Evolutionary conservation across 2,113 vertebrate species (phyloP).

Genomic region (Vireo altiloquus): DNA sequence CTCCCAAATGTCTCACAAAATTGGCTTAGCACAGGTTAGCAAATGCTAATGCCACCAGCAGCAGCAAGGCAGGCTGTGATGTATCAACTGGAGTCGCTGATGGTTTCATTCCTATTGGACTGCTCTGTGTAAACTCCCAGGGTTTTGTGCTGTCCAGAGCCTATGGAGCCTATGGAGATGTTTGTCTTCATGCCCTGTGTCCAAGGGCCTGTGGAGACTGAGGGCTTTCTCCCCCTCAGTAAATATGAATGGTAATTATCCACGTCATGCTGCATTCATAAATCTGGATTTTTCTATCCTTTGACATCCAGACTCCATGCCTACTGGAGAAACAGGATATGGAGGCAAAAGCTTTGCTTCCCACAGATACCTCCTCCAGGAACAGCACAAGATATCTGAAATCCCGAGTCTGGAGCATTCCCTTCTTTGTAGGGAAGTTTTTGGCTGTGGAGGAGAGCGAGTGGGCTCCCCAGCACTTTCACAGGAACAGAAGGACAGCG

Average conservation of each 20-base stretch:
- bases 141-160: background rate
- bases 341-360: background rate
- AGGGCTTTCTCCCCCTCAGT: background rate
- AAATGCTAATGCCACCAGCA: background rate
- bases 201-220: background rate
- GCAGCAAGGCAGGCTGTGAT: background rate
- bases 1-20: conserved; percentile 21
- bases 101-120: background rate
- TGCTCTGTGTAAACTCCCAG: background rate
- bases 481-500: background rate
- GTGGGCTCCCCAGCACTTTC: background rate
- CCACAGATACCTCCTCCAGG: background rate
- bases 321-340: background rate
- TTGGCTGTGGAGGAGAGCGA: background rate
- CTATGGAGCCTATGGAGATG: background rate
- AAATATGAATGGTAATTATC: background rate
- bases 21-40: conserved; percentile 33
- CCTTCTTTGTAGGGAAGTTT: background rate
- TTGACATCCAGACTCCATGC: background rate
- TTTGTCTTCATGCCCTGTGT: background rate
- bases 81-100: background rate
- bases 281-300: background rate
- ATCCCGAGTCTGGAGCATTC: background rate
- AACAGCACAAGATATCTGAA: background rate
- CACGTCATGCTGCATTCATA: background rate